Base-by-base conservation (phyloP, 2,888 invertebrate species). In the Cremastinae sp. region DNA sequence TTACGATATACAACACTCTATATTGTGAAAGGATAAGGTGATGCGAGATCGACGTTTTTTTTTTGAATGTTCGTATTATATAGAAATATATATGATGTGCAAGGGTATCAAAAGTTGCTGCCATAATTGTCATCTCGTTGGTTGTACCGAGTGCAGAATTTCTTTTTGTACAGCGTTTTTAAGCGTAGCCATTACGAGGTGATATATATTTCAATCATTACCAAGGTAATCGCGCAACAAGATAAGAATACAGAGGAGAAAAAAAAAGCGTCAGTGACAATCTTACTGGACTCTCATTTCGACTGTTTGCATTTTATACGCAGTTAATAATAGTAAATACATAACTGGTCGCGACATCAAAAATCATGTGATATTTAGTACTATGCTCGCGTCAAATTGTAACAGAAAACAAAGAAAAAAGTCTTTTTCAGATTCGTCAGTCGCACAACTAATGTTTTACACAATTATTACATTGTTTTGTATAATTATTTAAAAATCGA, bases 41-140 rank as follows among this genome's bases (percentile, higher is more conserved):
- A 75, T 69, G 56, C 71, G 74, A 74, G 59, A 65, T 61, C 71
- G 56, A 70, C 71, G 73, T 75, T 74, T 78, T 77, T 54, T 54
- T 51, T 43, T 47, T 10, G 14, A 75, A 73, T 66, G 74, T 71
- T 38, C 41, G 5, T 14, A 59, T 28, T 49, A n/a, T 22, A 14
- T 70, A 9, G 28, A 41, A 28, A 28, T 64, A 51, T 58, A 71
- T 74, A 74, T 51, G 16, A 72, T 76, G 75, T 69, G 51, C 51
- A 75, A 75, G 16, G 20, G 36, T 49, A 28, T 62, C 68, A 65
- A 38, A n/a, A 70, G 56, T 70, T 75, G 66, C 87, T 88, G 89
- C 88, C 88, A 85, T 87, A 88, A 87, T 83, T 83, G 83, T 84
- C 87, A 85, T 85, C 83, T 84, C 85, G 85, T 87, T 85, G 85